These are phyloP conservation scores for Amazona guildingii DNA, from an alignment of 2,113 vertebrate genomes.

Conservation along the genomic window DNA sequence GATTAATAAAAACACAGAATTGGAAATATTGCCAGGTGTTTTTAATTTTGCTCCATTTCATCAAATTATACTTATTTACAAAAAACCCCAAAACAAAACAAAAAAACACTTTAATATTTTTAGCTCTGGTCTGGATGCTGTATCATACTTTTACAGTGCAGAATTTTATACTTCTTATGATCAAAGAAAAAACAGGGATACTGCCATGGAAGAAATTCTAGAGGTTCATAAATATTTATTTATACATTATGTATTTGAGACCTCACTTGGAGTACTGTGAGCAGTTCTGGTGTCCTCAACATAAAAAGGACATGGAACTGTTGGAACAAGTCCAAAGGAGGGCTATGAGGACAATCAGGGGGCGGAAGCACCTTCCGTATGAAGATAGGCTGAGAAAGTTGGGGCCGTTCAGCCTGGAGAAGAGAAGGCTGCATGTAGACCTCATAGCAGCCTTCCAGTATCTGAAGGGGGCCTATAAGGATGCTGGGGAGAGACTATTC, in stretches of 20 bases:
- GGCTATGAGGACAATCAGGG: too few relatives aligned
- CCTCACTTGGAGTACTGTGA: too few relatives aligned
- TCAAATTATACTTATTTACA: not conserved
- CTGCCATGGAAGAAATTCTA: not conserved
- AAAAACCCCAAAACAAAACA: not conserved
- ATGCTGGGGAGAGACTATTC: too few relatives aligned
- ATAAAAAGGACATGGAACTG: too few relatives aligned
- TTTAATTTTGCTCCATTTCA: not conserved
- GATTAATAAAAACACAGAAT: not conserved
- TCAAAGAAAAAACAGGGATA: not conserved
- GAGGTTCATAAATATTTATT: not conserved
- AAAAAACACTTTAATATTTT: not conserved
- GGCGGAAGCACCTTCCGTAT: too few relatives aligned
- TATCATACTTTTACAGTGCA: not conserved
- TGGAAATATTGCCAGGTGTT: not conserved
- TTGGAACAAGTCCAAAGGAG: too few relatives aligned
- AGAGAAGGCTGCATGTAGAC: too few relatives aligned
- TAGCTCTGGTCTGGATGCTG: not conserved
- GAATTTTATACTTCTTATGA: not conserved
- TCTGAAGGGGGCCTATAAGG: too few relatives aligned
- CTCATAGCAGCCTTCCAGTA: too few relatives aligned
- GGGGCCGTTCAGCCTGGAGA: too few relatives aligned
- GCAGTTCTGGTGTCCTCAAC: too few relatives aligned
- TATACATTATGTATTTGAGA: not conserved
- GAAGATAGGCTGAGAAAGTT: too few relatives aligned